phyloP scores from a whole-genome alignment of 2,113 vertebrate genomes.

The Chlamydotis undulata region DNA sequence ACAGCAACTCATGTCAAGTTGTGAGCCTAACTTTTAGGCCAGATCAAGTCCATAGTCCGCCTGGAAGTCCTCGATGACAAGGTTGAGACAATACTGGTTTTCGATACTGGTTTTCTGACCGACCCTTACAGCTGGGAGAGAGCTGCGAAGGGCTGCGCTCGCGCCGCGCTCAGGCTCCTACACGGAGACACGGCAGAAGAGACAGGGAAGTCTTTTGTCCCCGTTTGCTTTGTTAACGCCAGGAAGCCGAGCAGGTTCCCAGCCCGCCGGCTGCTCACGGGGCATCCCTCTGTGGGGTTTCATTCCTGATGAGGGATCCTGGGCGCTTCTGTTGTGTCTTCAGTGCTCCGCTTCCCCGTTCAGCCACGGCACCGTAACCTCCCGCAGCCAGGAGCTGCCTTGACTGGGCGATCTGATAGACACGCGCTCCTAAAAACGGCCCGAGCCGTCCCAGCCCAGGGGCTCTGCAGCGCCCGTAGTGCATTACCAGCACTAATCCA shows the following conservation, averaged over 20 bases:
- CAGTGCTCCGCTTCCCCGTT: not conserved
- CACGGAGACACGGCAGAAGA: rapidly evolving
- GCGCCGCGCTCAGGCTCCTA: rapidly evolving
- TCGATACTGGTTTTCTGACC: too few relatives aligned
- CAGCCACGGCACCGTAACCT: rapidly evolving
- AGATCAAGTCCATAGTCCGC: too few relatives aligned
- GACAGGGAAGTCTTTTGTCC: not conserved
- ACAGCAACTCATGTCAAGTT: too few relatives aligned
- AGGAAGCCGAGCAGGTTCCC: not conserved
- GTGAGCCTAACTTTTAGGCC: too few relatives aligned
- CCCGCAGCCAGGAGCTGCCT: not conserved
- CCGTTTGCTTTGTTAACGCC: rapidly evolving
- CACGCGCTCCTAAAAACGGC: not conserved
- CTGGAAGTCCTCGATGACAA: too few relatives aligned
- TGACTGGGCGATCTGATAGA: not conserved
- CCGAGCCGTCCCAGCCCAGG: rapidly evolving
- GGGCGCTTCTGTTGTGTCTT: not conserved
- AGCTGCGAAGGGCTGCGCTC: not conserved
- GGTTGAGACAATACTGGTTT: too few relatives aligned
- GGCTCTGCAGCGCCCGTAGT: not conserved
- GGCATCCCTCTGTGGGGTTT: rapidly evolving
- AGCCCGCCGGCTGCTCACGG: not conserved
- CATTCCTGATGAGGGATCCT: not conserved
- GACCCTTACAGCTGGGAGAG: not conserved
- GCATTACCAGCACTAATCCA: not conserved